Base-by-base conservation (phyloP, 2,797 vertebrate genomes). In the Urophycis tenuis region DNA sequence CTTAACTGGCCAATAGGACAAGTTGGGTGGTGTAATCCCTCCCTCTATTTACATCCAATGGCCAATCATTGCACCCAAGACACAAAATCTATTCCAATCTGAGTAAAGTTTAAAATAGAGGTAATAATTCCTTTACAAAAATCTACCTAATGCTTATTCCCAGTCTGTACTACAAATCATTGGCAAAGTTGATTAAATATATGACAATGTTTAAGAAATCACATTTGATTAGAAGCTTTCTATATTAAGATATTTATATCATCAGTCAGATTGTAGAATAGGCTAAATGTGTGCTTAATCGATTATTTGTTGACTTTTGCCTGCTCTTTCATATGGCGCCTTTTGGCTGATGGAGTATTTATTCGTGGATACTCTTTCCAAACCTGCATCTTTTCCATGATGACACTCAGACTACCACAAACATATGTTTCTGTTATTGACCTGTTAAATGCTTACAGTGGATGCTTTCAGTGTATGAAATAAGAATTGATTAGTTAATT, bases 21-120 rank as follows among this genome's bases (percentile, higher is more conserved):
- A 17, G 77, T 29, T 69, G 0, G 1, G 35, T 75, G 60, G 79
- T 75, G 81, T 90, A 92, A 91, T 87, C 82, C 91, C 88, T 81
- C 82, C 90, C 88, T 88, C 85, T 88, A 78, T 91, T 84, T 89
- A 87, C 81, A 80, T 85, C 79, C 78, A 78, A 73, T 15, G 71
- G 74, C 92, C 91, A 93, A 93, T 94, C 90, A 87, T 75, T 75
- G 64, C 79, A 36, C 72, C 80, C 79, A 83, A 83, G 82, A 74
- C 87, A 87, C 80, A 84, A 77, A 79, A 90, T 91, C 90, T 88
- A 92, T 89, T 91, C 89, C 90, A 93, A 93, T 93, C 78, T 90
- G 82, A 76, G 85, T 87, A 91, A 91, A 92, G 85, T 88, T 89
- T 83, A 89, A 91, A 88, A 86, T 81, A 85, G 86, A 90, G 84